These are phyloP conservation scores for Malaclemys terrapin DNA, from an alignment of 2,113 vertebrate species.

Conservation along the genomic window DNA sequence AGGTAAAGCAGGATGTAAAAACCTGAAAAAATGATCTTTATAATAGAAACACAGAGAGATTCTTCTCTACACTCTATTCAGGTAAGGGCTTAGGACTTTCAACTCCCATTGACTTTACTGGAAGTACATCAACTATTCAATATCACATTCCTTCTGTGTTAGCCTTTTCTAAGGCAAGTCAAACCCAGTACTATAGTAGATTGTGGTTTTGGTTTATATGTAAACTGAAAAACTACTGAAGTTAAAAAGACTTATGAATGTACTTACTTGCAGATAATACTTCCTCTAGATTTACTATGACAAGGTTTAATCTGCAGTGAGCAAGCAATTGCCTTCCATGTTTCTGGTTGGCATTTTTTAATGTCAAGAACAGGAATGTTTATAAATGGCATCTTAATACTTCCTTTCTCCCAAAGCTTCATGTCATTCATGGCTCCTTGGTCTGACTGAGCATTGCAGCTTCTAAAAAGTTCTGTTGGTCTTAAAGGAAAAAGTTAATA, in stretches of 20 bases:
- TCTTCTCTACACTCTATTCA: background rate
- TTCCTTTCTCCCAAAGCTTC: conserved; percentile 98
- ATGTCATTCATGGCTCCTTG: conserved; percentile 98
- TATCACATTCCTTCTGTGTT: background rate
- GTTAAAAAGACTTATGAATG: background rate
- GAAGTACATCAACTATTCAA: background rate
- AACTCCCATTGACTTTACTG: background rate
- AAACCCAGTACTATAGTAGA: background rate
- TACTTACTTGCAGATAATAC: conserved; percentile 97
- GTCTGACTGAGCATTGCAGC: conserved; percentile 97
- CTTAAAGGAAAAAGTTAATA: conserved; percentile 75
- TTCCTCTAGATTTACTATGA: conserved; percentile 95
- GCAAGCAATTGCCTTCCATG: conserved; percentile 98
- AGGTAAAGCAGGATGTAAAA: background rate
- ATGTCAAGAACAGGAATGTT: conserved; percentile 98
- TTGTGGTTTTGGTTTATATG: background rate
- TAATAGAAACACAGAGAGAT: background rate
- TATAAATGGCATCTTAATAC: conserved; percentile 98
- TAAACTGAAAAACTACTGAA: background rate
- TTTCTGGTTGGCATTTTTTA: conserved; percentile 93
- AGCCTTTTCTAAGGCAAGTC: background rate
- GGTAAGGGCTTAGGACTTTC: background rate
- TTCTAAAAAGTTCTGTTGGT: conserved; percentile 97
- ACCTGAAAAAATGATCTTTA: fast-evolving
- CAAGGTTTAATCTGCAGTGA: conserved; percentile 98